A percentile compares a stretch with the other conserved stretches of the same genome.
These are phyloP conservation scores for Euura saliciscinereae DNA, from an alignment of 1,140 invertebrate species.

Conservation along the genomic window DNA sequence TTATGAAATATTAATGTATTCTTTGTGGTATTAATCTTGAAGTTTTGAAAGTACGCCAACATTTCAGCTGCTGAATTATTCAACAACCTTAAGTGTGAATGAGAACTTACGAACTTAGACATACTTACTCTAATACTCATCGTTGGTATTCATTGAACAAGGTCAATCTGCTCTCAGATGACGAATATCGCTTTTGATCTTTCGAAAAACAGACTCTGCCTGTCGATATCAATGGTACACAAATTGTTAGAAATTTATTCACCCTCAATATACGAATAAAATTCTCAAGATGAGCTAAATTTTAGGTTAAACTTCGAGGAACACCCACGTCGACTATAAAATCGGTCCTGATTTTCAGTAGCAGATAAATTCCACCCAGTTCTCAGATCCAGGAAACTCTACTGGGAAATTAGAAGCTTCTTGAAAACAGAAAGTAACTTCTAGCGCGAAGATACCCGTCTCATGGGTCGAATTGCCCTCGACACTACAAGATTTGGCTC, in stretches of 20 bases:
- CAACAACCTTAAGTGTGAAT: neutral
- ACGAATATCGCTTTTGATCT: too few relatives aligned
- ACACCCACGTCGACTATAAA: neutral
- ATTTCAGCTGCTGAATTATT: neutral
- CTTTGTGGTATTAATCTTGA: neutral
- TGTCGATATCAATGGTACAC: too few relatives aligned
- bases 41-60: neutral
- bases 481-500: neutral
- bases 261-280: too few relatives aligned
- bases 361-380: neutral
- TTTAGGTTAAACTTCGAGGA: neutral
- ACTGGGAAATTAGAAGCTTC: constrained; percentile 4
- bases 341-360: neutral
- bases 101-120: neutral
- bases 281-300: neutral
- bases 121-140: neutral
- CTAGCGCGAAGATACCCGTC: neutral
- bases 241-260: too few relatives aligned
- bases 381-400: neutral
- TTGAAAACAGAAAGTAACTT: constrained; percentile 6
- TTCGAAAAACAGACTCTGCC: too few relatives aligned
- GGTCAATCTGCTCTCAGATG: too few relatives aligned
- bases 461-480: neutral
- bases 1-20: neutral
- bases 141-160: neutral